Evolutionary conservation across 2,797 vertebrate species (phyloP).

Genomic region (Oryzias sinensis): DNA sequence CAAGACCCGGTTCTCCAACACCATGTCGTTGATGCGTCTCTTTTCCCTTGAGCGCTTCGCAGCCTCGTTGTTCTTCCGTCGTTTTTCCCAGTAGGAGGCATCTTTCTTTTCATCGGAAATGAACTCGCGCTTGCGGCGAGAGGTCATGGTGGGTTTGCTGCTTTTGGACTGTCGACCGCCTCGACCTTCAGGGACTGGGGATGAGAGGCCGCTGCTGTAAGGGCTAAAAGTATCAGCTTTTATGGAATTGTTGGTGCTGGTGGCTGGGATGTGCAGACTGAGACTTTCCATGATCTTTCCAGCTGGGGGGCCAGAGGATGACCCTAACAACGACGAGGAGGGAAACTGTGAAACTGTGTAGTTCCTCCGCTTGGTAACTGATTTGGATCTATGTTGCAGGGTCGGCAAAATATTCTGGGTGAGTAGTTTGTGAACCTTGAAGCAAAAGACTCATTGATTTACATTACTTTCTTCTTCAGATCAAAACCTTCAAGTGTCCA

Average conservation of each 20-base stretch:
- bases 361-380: slow-evolving; percentile 37
- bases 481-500: slow-evolving; percentile 72
- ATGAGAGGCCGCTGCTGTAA: slow-evolving; percentile 61
- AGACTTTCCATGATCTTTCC: slow-evolving; percentile 77
- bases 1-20: slow-evolving; percentile 83
- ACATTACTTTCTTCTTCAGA: slow-evolving; percentile 21
- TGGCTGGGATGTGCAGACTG: slow-evolving; percentile 63
- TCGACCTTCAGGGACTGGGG: slow-evolving; percentile 55
- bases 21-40: slow-evolving; percentile 84
- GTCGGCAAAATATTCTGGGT: slow-evolving; percentile 62
- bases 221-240: slow-evolving; percentile 63
- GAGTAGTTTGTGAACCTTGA: slow-evolving; percentile 69
- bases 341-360: slow-evolving; percentile 30
- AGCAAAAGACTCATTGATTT: slow-evolving; percentile 73
- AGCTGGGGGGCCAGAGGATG: slow-evolving; percentile 55
- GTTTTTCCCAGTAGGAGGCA: slow-evolving; percentile 85
- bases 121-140: slow-evolving; percentile 83
- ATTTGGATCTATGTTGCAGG: slow-evolving; percentile 62
- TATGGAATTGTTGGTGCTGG: slow-evolving; percentile 60
- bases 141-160: slow-evolving; percentile 63
- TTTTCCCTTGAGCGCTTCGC: slow-evolving; percentile 86
- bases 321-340: slow-evolving; percentile 55
- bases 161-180: slow-evolving; percentile 66
- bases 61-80: slow-evolving; percentile 86
- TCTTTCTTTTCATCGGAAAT: slow-evolving; percentile 88